phyloP scores from a whole-genome alignment of 2,888 invertebrate species.

The Pyralis farinalis region DNA sequence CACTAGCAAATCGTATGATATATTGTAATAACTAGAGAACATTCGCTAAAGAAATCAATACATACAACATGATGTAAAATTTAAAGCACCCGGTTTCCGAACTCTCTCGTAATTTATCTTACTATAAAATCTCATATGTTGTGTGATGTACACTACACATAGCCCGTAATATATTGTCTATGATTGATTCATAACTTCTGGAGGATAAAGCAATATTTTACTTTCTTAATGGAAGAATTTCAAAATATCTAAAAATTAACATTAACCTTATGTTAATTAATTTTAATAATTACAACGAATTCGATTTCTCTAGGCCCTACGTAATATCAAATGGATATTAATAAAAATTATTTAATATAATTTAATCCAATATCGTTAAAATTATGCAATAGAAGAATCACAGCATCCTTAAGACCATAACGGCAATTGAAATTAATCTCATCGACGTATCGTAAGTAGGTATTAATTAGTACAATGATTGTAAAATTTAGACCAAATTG shows the following conservation, averaged over 20 bases:
- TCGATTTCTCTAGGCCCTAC: constrained; percentile 77
- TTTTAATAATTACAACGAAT: constrained; percentile 72
- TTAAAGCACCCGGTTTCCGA: constrained; percentile 80
- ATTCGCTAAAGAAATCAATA: constrained; percentile 70
- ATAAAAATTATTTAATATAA: constrained; percentile 53
- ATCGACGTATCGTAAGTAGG: constrained; percentile 75
- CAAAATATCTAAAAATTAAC: constrained; percentile 70
- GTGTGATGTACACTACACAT: constrained; percentile 61
- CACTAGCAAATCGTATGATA: constrained; percentile 35
- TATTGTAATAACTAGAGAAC: constrained; percentile 58
- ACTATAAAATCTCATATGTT: constrained; percentile 68
- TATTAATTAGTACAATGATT: constrained; percentile 71
- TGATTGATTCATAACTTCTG: constrained; percentile 54
- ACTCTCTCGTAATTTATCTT: constrained; percentile 77
- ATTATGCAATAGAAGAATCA: constrained; percentile 81
- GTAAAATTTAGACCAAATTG: constrained; percentile 81
- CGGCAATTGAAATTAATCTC: constrained; percentile 76
- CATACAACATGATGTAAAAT: constrained; percentile 76
- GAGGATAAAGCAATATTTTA: constrained; percentile 63
- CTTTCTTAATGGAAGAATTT: constrained; percentile 69
- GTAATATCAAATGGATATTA: constrained; percentile 70
- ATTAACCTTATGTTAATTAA: constrained; percentile 56
- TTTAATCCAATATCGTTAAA: constrained; percentile 64
- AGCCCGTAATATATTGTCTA: constrained; percentile 74
- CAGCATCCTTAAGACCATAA: constrained; percentile 80